Base-by-base conservation (phyloP, 2,797 vertebrate species). In the Psittacula derbiana region DNA sequence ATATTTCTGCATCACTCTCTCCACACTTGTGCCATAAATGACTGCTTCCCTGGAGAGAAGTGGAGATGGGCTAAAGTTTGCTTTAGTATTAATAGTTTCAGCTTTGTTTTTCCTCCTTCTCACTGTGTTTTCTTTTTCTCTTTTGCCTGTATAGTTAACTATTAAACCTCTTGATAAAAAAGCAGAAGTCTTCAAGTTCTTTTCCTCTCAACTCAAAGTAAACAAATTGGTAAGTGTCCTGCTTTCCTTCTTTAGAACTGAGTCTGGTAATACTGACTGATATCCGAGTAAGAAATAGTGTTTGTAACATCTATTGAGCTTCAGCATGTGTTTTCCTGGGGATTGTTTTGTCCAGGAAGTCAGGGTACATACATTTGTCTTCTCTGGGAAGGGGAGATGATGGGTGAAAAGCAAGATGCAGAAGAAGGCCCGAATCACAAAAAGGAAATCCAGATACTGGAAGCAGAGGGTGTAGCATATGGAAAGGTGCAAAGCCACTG, bases 101-200 rank as follows among this genome's bases (percentile, higher is more conserved):
- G 16, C 41, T 92, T 92, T 86, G 36, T 36, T 93, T 64, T 90
- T 84, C 8, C 10, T 60, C 27, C n/a, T 71, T 11, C 64, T 95
- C 73, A 81, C 16, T 74, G 27, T 73, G 40, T 31, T 12, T 50
- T 41, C 33, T 40, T 52, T 20, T 25, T 20, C 13, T 11, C 12
- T 94, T 89, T 96, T 93, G 21, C 76, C 21, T 93, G 70, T 38
- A 18, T 89, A 99, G 99, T 98, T 99, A 94, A 99, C 98, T 27
- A 99, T 99, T 96, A 99, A 99, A 95, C 99, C 99, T 24, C 98
- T 99, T 76, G 99, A 99, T 96, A 99, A 99, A 97, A 99, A 99
- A 95, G 98, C 98, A 73, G 99, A 99, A 82, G 99, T 99, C 90
- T 99, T 99, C 97, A 99, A 99, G 95, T 99, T 99, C 97, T 99